Conservation (phyloP, 2,888 invertebrate genomes). For the Arge pagana region DNA sequence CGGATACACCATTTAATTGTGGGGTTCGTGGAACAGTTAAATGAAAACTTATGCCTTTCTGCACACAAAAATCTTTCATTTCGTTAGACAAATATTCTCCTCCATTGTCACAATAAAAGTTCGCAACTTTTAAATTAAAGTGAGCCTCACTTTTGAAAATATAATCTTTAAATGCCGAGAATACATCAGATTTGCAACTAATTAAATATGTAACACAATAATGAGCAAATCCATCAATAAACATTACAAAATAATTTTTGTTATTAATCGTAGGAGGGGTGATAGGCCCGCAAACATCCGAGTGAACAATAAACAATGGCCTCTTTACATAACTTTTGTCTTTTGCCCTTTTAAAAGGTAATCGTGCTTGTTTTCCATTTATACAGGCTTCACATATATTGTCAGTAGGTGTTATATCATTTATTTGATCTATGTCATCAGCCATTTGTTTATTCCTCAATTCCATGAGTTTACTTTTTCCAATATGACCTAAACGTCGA, state of each 20-base stretch:
- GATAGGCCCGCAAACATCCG: conserved; percentile 27
- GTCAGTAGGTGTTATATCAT: conserved; percentile 27
- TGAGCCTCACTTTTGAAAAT: conserved; percentile 6
- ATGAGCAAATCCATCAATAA: conserved; percentile 2
- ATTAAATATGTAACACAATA: conserved; percentile 5
- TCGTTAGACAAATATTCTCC: conserved; percentile 44
- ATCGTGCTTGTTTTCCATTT: conserved; percentile 46
- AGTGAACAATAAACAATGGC: conserved; percentile 45
- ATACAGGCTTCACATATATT: conserved; percentile 48
- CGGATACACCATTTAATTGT: conserved; percentile 51
- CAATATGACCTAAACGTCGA: conserved; percentile 41
- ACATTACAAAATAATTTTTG: conserved; percentile 26
- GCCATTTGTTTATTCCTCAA: conserved; percentile 28
- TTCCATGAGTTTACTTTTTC: conserved; percentile 35
- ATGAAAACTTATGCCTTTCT: conserved; percentile 43
- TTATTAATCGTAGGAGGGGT: conserved; percentile 17
- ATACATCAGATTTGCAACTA: conserved; percentile 15
- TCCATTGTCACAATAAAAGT: conserved; percentile 36
- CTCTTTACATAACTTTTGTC: conserved; percentile 33
- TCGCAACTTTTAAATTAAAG: conserved; percentile 7
- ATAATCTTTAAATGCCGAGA: conserved; percentile 26
- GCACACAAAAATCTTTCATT: conserved; percentile 40
- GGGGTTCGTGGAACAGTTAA: conserved; percentile 53
- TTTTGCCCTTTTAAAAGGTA: conserved; percentile 38
- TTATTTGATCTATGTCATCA: conserved; percentile 25